Percentiles rank a stretch among this genome's conserved stretches.
phyloP scores from a whole-genome alignment of 2,888 invertebrate species.

The Drosophila nr. fundita region DNA sequence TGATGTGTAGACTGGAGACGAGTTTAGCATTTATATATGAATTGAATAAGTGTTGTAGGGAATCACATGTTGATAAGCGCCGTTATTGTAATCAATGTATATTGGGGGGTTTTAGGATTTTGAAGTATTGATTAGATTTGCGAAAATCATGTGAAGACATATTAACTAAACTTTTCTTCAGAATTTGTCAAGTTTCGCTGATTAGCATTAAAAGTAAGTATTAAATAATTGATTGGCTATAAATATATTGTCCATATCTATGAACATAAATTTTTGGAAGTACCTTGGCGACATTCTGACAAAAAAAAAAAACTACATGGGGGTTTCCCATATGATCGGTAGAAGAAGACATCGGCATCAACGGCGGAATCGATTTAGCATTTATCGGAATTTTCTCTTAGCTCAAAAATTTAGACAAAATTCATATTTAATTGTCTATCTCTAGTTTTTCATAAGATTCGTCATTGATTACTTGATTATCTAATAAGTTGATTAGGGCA shows the following conservation, averaged over 20 bases:
- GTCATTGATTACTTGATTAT: background rate
- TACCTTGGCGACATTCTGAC: background rate
- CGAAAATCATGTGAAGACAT: too few relatives aligned
- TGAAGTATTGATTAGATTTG: too few relatives aligned
- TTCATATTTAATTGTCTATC: background rate
- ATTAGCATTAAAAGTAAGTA: background rate
- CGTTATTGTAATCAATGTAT: background rate
- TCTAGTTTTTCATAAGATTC: background rate
- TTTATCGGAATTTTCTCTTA: background rate
- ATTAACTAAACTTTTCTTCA: too few relatives aligned
- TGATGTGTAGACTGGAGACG: background rate
- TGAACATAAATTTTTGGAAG: background rate
- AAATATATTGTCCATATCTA: background rate
- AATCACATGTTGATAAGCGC: conserved; percentile 15
- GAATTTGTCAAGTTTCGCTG: background rate
- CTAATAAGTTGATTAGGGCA: background rate
- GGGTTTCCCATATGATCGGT: background rate
- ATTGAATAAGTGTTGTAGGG: background rate
- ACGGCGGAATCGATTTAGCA: background rate
- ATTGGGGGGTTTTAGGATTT: background rate
- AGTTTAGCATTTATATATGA: too few relatives aligned
- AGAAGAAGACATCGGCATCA: background rate
- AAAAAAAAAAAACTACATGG: background rate
- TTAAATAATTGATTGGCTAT: background rate
- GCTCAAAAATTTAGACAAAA: background rate